Conservation (phyloP, 2,888 invertebrate species). For the Torymus aiolomorphi region DNA sequence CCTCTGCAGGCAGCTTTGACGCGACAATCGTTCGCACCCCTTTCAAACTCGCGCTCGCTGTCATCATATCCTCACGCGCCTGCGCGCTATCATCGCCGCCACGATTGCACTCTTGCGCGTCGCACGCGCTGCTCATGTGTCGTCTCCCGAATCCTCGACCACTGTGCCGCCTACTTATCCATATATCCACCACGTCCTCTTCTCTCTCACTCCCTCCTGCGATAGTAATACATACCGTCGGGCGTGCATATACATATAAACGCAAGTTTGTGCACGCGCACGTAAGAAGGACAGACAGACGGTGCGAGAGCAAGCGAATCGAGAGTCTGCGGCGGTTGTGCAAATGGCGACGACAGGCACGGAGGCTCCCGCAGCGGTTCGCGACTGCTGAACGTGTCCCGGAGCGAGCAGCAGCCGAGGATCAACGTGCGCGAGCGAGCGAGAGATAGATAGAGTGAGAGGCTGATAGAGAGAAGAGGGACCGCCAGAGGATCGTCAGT, state of each 20-base stretch:
- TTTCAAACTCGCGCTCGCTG: conserved; percentile 20
- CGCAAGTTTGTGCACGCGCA: too few relatives aligned
- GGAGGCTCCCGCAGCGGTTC: conserved; percentile 71
- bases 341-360: conserved; percentile 75
- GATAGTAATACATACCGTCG: too few relatives aligned
- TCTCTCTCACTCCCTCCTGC: too few relatives aligned
- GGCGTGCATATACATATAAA: too few relatives aligned
- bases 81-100: conserved; percentile 29
- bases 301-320: conserved; percentile 13
- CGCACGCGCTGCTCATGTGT: neutral
- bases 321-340: conserved; percentile 62
- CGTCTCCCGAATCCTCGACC: neutral
- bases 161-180: neutral
- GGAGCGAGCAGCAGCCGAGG: neutral
- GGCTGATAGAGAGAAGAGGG: too few relatives aligned
- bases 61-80: neutral
- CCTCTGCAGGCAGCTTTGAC: too few relatives aligned
- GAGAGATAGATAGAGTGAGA: too few relatives aligned
- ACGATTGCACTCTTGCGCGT: conserved; percentile 37
- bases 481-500: too few relatives aligned
- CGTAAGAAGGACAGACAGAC: too few relatives aligned
- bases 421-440: neutral
- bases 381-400: conserved; percentile 53
- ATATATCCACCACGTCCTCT: too few relatives aligned
- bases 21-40: neutral